These are phyloP conservation scores for Dermatophagoides farinae DNA, from an alignment of 1,140 invertebrate species.

Conservation along the genomic window DNA sequence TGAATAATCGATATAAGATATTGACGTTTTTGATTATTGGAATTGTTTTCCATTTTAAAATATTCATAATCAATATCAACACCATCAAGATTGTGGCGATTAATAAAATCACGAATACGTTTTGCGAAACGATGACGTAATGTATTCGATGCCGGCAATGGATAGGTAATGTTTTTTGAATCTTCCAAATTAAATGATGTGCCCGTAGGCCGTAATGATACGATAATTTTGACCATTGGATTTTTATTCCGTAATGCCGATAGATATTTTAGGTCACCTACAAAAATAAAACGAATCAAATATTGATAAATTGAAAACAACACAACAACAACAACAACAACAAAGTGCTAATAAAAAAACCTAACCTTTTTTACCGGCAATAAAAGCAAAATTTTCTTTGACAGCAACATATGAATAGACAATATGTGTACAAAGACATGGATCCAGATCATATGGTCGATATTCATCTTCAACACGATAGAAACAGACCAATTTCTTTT, in stretches of 20 bases:
- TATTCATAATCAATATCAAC: conserved; percentile 16
- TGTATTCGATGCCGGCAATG: not conserved
- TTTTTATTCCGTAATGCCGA: conserved; percentile 1
- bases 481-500: conserved; percentile 15
- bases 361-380: conserved; percentile 19
- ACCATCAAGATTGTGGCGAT: conserved; percentile 14
- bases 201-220: conserved; percentile 11
- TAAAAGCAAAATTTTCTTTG: conserved; percentile 15
- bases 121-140: conserved; percentile 10
- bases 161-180: not conserved
- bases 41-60: conserved; percentile 2
- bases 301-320: not conserved
- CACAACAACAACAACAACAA: not conserved
- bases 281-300: not conserved
- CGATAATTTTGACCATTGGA: conserved; percentile 13
- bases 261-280: conserved; percentile 14
- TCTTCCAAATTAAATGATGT: conserved; percentile 4
- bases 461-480: conserved; percentile 14
- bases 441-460: conserved; percentile 13
- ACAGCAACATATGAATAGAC: conserved; percentile 15
- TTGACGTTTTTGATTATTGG: not conserved
- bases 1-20: not conserved
- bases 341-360: not conserved
- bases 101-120: conserved; percentile 12
- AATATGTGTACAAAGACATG: conserved; percentile 16